These are phyloP conservation scores for Rhincodon typus DNA, from an alignment of 2,797 vertebrate genomes.

Conservation along the genomic window DNA sequence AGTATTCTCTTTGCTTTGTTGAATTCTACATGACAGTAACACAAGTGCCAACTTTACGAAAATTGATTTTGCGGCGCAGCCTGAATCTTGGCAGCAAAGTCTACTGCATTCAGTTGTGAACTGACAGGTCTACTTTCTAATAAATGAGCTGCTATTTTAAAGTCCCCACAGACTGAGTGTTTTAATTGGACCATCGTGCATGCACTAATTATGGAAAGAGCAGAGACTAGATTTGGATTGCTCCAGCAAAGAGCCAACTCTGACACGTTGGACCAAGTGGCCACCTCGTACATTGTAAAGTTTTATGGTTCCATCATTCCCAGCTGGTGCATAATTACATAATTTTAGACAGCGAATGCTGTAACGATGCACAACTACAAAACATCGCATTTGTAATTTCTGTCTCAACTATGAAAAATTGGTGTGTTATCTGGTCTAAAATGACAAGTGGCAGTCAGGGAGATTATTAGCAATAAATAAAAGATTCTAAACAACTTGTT, in stretches of 20 bases:
- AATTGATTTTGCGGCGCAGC: neutral
- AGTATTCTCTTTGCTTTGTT: neutral
- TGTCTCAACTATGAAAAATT: neutral
- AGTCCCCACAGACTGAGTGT: neutral
- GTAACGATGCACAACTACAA: neutral
- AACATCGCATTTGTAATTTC: neutral
- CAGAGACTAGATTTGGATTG: neutral
- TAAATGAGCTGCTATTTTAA: neutral
- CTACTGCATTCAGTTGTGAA: neutral
- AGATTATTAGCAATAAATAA: neutral
- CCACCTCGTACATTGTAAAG: neutral
- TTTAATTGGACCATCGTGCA: neutral
- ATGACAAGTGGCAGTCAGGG: neutral
- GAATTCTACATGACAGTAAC: neutral
- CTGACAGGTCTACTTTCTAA: neutral
- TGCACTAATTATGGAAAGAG: neutral
- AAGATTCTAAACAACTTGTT: no score
- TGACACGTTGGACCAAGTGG: neutral
- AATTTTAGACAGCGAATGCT: neutral
- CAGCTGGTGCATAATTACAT: neutral
- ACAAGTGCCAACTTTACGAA: neutral
- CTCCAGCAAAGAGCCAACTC: neutral
- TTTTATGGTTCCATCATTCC: neutral
- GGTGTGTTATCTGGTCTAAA: neutral
- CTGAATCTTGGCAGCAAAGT: neutral